Conservation (phyloP, 2,113 vertebrate species). For the Helogale parvula region DNA sequence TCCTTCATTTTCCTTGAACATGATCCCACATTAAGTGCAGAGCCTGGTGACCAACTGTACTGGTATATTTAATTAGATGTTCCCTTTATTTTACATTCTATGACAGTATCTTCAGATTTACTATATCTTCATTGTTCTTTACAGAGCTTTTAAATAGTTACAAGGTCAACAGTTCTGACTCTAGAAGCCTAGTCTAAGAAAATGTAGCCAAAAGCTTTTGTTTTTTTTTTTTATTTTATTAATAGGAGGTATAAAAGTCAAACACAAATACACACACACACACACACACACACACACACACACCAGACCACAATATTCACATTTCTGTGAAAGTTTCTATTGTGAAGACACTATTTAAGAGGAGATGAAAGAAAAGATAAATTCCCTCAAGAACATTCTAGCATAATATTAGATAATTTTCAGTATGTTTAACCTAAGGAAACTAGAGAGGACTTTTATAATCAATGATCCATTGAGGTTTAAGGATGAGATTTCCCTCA, state of each 20-base stretch:
- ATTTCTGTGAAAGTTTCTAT: constrained; percentile 10
- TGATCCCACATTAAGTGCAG: neutral
- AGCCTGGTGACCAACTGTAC: neutral
- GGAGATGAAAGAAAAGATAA: neutral
- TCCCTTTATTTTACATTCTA: constrained; percentile 7
- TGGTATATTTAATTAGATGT: neutral
- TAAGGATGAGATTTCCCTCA: constrained; percentile 33
- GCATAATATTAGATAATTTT: constrained; percentile 11
- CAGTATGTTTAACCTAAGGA: constrained; percentile 9
- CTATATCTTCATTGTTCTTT: neutral
- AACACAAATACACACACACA: neutral
- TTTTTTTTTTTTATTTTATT: neutral
- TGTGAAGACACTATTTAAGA: neutral
- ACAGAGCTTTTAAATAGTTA: neutral
- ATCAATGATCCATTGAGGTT: constrained; percentile 20
- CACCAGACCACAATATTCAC: neutral
- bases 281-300: neutral
- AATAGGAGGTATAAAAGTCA: constrained; percentile 3
- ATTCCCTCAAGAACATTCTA: neutral
- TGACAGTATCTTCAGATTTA: neutral
- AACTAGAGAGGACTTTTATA: constrained; percentile 13
- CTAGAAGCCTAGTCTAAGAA: neutral
- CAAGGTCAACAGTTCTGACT: neutral
- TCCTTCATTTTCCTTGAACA: neutral
- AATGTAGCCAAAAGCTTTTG: neutral